Evolutionary conservation across 2,888 invertebrate genomes (phyloP).

Genomic region (Lacanobia oleracea): DNA sequence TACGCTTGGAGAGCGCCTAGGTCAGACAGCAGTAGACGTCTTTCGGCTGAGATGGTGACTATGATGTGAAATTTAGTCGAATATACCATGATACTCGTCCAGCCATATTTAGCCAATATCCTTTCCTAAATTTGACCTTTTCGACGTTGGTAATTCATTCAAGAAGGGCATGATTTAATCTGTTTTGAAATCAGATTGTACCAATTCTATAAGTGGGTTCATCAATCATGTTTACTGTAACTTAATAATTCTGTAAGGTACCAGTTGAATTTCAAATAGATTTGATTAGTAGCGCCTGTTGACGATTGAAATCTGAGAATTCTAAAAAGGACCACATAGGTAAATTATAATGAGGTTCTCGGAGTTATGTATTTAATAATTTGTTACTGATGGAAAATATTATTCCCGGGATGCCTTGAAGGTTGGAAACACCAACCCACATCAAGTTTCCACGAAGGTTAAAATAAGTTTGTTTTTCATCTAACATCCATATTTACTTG

Average conservation of each 20-base stretch:
- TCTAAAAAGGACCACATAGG: neutral
- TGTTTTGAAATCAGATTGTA: neutral
- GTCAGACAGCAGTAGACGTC: neutral
- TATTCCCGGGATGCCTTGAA: neutral
- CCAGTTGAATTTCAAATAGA: neutral
- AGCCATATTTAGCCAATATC: neutral
- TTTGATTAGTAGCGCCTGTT: neutral
- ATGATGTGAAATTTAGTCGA: neutral
- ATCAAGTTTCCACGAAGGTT: neutral
- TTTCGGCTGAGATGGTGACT: neutral
- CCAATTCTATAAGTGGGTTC: neutral
- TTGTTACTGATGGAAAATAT: neutral
- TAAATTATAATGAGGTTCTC: neutral
- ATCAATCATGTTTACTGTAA: neutral
- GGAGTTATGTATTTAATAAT: neutral
- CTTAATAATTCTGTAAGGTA: neutral
- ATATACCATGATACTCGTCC: neutral
- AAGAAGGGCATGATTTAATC: neutral
- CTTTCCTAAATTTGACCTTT: neutral
- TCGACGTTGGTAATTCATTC: neutral
- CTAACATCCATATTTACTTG: neutral
- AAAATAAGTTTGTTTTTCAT: neutral
- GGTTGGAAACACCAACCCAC: neutral
- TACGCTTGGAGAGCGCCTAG: neutral
- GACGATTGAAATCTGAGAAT: neutral